Percentiles rank a stretch among this genome's conserved stretches.
Conservation (phyloP, 2,113 vertebrate genomes). For the Haemorhous mexicanus region DNA sequence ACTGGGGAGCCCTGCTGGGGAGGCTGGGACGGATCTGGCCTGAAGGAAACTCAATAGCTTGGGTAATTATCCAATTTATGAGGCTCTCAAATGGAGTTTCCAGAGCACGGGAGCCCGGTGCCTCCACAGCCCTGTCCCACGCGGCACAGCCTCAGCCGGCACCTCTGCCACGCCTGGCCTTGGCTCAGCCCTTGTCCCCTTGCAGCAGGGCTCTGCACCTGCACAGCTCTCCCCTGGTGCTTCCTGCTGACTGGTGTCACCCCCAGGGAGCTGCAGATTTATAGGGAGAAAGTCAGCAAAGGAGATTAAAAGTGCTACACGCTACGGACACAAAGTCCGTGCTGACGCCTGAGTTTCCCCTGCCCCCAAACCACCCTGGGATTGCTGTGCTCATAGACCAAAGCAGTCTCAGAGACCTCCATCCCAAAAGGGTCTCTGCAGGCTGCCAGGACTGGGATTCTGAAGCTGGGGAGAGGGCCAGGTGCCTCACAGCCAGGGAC, state of each 20-base stretch:
- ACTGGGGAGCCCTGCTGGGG: neutral
- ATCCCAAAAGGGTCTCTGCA: neutral
- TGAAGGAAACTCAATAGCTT: slow-evolving; percentile 61
- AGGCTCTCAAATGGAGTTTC: slow-evolving; percentile 64
- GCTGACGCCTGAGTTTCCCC: neutral
- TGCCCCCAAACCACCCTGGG: neutral
- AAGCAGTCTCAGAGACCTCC: neutral
- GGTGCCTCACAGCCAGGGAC: neutral
- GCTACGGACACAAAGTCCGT: accelerated
- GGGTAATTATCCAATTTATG: slow-evolving; percentile 52
- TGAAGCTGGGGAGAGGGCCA: neutral
- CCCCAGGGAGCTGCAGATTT: neutral
- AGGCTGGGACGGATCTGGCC: slow-evolving; percentile 41
- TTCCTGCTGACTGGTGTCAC: neutral
- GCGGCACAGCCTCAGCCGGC: neutral
- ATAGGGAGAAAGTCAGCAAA: slow-evolving; percentile 15
- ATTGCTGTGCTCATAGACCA: neutral
- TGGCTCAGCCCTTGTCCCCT: neutral
- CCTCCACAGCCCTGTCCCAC: neutral
- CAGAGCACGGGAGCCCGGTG: neutral
- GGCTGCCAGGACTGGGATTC: neutral
- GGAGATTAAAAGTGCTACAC: accelerated
- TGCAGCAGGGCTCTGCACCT: slow-evolving; percentile 8
- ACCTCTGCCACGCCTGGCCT: neutral
- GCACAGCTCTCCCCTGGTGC: neutral